Percentiles rank a stretch among this genome's conserved stretches.
phyloP scores from a whole-genome alignment of 2,113 vertebrate genomes.

The Scartelaos histophorus region DNA sequence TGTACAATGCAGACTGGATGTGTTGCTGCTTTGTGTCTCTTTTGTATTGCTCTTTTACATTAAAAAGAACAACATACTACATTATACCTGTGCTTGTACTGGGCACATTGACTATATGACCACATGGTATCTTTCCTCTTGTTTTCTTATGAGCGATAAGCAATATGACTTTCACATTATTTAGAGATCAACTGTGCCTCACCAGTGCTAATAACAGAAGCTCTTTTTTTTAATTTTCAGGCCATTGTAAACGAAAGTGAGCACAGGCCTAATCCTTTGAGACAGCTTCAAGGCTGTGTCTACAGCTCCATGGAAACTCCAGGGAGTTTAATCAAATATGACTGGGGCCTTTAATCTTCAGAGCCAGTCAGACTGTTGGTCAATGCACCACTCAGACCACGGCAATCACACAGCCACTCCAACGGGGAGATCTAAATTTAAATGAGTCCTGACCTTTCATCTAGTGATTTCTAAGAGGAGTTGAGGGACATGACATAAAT shows the following conservation, averaged over 20 bases:
- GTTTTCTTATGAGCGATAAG: background rate
- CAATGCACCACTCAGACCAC: slow-evolving; percentile 37
- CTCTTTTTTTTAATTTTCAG: background rate
- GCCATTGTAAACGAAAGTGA: slow-evolving; percentile 12
- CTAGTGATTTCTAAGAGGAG: slow-evolving; percentile 29
- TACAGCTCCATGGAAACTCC: slow-evolving; percentile 52
- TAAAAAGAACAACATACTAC: background rate
- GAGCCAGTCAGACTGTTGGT: slow-evolving; percentile 29
- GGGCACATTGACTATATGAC: background rate
- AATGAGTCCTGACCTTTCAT: slow-evolving; percentile 58
- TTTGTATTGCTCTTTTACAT: background rate
- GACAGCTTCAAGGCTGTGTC: slow-evolving; percentile 36
- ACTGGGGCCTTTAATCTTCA: slow-evolving; percentile 53
- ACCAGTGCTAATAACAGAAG: slow-evolving; percentile 1
- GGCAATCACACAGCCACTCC: slow-evolving; percentile 42
- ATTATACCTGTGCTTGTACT: background rate
- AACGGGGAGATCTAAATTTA: slow-evolving; percentile 54
- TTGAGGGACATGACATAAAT: slow-evolving; percentile 12
- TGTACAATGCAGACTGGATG: background rate
- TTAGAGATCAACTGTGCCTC: background rate
- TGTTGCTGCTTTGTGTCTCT: background rate
- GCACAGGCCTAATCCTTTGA: slow-evolving; percentile 27
- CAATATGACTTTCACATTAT: background rate
- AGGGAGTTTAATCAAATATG: slow-evolving; percentile 59
- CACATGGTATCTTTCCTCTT: background rate